Conservation (phyloP, 2,888 invertebrate species). For the Argyra leucocephala region DNA sequence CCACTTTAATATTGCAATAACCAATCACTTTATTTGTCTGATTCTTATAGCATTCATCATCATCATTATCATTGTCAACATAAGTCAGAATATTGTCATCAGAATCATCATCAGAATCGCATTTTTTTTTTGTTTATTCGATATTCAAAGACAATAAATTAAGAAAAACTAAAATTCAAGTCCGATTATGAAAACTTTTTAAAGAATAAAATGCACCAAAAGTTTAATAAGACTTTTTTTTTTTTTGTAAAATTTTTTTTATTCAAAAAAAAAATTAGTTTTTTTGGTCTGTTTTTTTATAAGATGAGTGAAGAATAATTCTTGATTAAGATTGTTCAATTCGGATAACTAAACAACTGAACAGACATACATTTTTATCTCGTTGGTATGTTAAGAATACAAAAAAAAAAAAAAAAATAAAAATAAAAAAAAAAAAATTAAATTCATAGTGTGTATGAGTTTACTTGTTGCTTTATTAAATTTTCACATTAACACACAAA, state of each 20-base stretch:
- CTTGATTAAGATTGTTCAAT: background rate
- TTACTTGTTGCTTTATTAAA: too few species aligned
- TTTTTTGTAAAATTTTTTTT: background rate
- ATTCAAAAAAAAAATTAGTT: background rate
- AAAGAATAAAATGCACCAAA: background rate
- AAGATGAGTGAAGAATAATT: constrained; percentile 3
- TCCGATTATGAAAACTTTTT: background rate
- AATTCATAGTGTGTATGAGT: too few species aligned
- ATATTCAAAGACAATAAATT: too few species aligned
- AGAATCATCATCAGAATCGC: background rate
- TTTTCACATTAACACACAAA: too few species aligned
- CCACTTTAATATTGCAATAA: background rate
- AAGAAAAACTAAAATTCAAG: background rate
- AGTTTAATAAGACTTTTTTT: background rate
- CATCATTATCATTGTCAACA: background rate
- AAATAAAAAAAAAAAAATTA: too few species aligned
- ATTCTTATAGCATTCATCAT: too few species aligned
- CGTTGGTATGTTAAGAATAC: too few species aligned
- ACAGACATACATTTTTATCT: background rate
- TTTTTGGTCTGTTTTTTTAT: background rate
- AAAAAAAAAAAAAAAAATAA: too few species aligned
- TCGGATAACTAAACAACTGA: background rate
- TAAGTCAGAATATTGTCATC: background rate
- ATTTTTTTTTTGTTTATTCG: background rate
- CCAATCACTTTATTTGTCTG: constrained; percentile 1